Base-by-base conservation (phyloP, 2,888 invertebrate species). In the Isoperla grammatica region DNA sequence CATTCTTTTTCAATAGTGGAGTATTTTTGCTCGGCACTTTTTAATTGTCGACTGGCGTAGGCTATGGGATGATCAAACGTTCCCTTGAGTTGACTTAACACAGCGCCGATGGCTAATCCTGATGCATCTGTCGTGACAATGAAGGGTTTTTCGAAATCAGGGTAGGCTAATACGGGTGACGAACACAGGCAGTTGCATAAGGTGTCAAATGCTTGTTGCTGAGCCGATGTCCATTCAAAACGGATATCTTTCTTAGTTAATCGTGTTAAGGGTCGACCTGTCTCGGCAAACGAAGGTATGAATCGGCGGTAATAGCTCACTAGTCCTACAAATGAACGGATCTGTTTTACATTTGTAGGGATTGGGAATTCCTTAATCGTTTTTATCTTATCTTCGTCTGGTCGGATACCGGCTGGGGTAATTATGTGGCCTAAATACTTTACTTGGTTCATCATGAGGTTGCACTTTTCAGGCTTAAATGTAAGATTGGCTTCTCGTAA, bases 111-210 rank as follows among this genome's bases (percentile, higher is more conserved):
- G 0, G 63, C 62, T 6, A 15, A 19, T 1, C 23, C 37, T 5
- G 56, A 54, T 0, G 67, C 67, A 40, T 67, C 67, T 0, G 63
- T 61, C 2, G 61, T 45, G 11, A 67, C 19, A 11, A 61, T 46
- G 57, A 67, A 67, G 0, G 54, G 40, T 20, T 35, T 3, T 1
- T 12, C 13, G 13, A 63, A 64, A 50, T 65, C 57, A 1, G 64
- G 65, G 50, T 59, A 65, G 2, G 9, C 9, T n/a, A 45, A 15
- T 2, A 45, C 17, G 11, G 45, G 19, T 9, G 9, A n/a, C 11
- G 17, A 13, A 3, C 17, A 19, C 2, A 45, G 45, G 11, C 13
- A n/a, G 2, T 15, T 15, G 12, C 45, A 15, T 15, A 45, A 15
- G 15, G 11, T 15, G 11, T 45, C 17, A 19, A 45, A 45, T 13